These are phyloP conservation scores for Luidia sarsii DNA, from an alignment of 53 echinoderm and acorn worm genomes.

Conservation along the genomic window DNA sequence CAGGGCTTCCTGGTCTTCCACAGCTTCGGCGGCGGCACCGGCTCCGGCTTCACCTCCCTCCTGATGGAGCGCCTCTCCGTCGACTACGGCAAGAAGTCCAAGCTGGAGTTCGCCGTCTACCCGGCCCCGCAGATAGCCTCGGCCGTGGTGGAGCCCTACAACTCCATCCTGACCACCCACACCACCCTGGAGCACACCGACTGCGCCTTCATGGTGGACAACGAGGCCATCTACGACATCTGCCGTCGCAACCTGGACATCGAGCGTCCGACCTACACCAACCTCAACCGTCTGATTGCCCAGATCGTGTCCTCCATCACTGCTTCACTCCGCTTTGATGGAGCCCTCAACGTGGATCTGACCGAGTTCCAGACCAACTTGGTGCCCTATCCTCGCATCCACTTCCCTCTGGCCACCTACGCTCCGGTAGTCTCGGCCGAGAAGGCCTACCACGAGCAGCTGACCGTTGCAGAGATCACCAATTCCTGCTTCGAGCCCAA, in stretches of 20 bases:
- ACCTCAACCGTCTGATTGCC: slow-evolving; percentile 78
- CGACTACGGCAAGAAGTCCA: slow-evolving; percentile 98
- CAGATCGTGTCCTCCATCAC: slow-evolving; percentile 88
- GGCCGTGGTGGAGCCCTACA: slow-evolving; percentile 60
- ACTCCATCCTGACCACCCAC: slow-evolving; percentile 79
- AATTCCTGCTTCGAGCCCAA: slow-evolving; percentile 74
- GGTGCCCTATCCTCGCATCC: slow-evolving; percentile 94
- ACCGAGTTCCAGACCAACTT: slow-evolving; percentile 99
- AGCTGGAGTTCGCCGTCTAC: slow-evolving; percentile 85
- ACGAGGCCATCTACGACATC: slow-evolving; percentile 94
- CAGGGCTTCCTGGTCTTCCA: slow-evolving; percentile 76
- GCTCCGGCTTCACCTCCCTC: slow-evolving; percentile 83
- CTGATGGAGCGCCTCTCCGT: slow-evolving; percentile 88
- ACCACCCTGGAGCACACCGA: slow-evolving; percentile 83
- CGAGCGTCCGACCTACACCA: slow-evolving; percentile 90
- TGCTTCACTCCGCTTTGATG: slow-evolving; percentile 89
- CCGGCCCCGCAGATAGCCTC: slow-evolving; percentile 70
- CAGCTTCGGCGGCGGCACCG: slow-evolving; percentile 90
- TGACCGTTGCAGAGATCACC: slow-evolving; percentile 81
- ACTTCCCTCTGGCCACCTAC: slow-evolving; percentile 88
- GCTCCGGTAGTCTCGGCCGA: slow-evolving; percentile 89
- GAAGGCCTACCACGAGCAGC: slow-evolving; percentile 91
- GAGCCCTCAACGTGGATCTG: slow-evolving; percentile 93
- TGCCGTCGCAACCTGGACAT: slow-evolving; percentile 88
- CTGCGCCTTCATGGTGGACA: slow-evolving; percentile 93